Percentiles rank a stretch among this genome's conserved stretches.
Evolutionary conservation across 2,113 vertebrate genomes (phyloP).

Genomic region (Melospiza georgiana): DNA sequence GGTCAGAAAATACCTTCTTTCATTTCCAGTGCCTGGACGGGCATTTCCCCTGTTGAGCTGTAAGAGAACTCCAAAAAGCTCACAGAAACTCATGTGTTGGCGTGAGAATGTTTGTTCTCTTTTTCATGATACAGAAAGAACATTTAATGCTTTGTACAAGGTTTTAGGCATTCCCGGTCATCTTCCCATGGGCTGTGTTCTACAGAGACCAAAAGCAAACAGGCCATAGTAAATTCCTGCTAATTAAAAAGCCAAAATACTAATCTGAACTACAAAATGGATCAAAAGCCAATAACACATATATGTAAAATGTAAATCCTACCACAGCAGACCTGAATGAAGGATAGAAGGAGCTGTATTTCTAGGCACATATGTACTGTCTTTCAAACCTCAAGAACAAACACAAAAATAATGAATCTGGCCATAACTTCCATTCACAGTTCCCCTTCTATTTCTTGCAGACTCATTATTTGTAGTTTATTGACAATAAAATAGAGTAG

Average conservation of each 20-base stretch:
- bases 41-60: neutral
- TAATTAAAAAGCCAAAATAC: neutral
- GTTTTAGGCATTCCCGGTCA: neutral
- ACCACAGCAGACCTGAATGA: neutral
- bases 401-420: neutral
- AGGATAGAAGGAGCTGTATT: neutral
- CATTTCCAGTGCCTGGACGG: neutral
- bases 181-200: neutral
- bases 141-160: neutral
- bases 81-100: neutral
- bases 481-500: neutral
- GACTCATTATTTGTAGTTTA: neutral
- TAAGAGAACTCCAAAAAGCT: neutral
- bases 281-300: neutral
- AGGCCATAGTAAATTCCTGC: neutral
- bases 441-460: neutral
- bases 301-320: neutral
- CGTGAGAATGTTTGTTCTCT: neutral
- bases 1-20: neutral
- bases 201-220: neutral
- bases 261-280: neutral
- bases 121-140: neutral
- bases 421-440: neutral
- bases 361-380: accelerated
- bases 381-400: neutral